Conservation (phyloP, 2,113 vertebrate species). For the Oncorhynchus kisutch region DNA sequence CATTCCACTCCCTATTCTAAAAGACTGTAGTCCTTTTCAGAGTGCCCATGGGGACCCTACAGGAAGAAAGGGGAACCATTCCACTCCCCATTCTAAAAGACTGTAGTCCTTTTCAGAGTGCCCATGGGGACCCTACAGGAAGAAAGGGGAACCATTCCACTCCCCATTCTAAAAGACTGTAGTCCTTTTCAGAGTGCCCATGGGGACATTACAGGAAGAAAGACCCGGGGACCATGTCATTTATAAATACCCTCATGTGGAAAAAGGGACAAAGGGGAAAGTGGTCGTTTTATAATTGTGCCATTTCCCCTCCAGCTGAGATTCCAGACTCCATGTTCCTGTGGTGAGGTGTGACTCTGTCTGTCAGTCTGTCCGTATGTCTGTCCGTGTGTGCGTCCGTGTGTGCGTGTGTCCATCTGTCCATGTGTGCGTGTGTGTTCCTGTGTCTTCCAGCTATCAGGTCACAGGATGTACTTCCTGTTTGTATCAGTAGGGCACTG, state of each 20-base stretch:
- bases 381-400: neutral
- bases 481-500: conserved; percentile 28
- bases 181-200: conserved; percentile 2
- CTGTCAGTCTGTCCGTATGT: neutral
- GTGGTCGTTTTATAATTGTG: conserved; percentile 24
- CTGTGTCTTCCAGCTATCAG: neutral
- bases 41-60: too few relatives aligned
- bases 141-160: conserved; percentile 19
- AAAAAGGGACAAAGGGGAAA: conserved; percentile 18
- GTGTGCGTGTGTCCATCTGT: neutral
- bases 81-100: too few relatives aligned
- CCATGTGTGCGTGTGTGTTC: neutral
- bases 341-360: neutral
- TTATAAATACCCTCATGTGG: conserved; percentile 43
- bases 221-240: conserved; percentile 38
- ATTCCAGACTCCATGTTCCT: conserved; percentile 17
- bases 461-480: conserved; percentile 63
- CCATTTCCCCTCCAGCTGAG: conserved; percentile 44
- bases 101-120: too few relatives aligned
- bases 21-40: too few relatives aligned
- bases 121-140: too few relatives aligned
- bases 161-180: conserved; percentile 19
- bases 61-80: too few relatives aligned
- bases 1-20: too few relatives aligned
- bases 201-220: conserved; percentile 17